These are phyloP conservation scores for Coptodon bakossiorum DNA, from an alignment of 2,113 vertebrate species.

Conservation along the genomic window DNA sequence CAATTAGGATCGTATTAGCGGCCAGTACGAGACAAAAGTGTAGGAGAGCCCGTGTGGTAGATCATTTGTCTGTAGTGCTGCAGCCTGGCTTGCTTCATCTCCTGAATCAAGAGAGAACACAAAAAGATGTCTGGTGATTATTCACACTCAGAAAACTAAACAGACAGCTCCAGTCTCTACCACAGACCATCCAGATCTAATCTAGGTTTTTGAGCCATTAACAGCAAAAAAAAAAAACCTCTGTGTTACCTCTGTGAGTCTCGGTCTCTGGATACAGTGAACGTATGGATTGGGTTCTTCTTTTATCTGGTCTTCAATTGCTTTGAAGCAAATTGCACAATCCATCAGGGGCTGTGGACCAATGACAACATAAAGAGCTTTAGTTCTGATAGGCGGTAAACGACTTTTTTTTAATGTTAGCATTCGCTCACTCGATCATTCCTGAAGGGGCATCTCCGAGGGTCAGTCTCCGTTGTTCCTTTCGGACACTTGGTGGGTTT, in stretches of 20 bases:
- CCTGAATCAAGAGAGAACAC: slow-evolving; percentile 31
- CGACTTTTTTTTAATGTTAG: fast-evolving
- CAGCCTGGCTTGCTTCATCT: slow-evolving; percentile 9
- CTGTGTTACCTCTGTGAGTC: slow-evolving; percentile 57
- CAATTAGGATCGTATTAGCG: background rate
- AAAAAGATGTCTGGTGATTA: background rate
- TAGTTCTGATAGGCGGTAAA: background rate
- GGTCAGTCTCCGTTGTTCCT: background rate
- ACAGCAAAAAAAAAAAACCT: background rate
- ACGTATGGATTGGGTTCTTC: slow-evolving; percentile 53
- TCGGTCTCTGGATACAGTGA: slow-evolving; percentile 67
- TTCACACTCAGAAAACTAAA: background rate
- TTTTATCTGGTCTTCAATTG: background rate
- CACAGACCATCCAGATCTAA: background rate
- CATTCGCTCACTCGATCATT: slow-evolving; percentile 58
- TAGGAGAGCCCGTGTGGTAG: slow-evolving; percentile 57
- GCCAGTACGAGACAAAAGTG: slow-evolving; percentile 33
- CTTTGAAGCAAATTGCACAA: slow-evolving; percentile 71
- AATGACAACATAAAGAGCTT: background rate
- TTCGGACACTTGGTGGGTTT: slow-evolving; percentile 65
- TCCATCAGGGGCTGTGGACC: slow-evolving; percentile 70
- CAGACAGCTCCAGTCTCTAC: background rate
- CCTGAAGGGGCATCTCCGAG: slow-evolving; percentile 54
- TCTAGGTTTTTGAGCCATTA: background rate
- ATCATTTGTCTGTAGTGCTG: slow-evolving; percentile 45